These are phyloP conservation scores for Thalassaphorura encarpata DNA, from an alignment of 1,140 invertebrate species.

Conservation along the genomic window DNA sequence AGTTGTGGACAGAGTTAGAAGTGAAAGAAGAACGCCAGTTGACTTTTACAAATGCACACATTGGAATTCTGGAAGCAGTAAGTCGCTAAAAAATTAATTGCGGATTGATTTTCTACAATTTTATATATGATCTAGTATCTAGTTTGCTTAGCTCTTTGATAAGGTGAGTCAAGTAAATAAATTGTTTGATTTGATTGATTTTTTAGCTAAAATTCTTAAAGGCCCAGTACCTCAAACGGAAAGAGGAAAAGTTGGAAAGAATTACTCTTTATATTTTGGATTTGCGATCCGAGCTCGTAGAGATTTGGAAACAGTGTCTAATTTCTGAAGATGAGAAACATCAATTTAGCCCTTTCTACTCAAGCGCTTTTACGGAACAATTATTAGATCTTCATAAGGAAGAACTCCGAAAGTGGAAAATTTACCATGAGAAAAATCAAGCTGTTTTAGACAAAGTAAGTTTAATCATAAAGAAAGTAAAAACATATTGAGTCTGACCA, in stretches of 20 bases:
- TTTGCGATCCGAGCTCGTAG: conserved; percentile 2
- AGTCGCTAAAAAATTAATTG: background rate
- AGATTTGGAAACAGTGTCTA: conserved; percentile 10
- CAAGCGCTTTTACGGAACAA: conserved; percentile 7
- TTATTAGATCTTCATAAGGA: conserved; percentile 7
- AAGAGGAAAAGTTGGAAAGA: conserved; percentile 1
- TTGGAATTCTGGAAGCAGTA: background rate
- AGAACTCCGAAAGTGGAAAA: conserved; percentile 9
- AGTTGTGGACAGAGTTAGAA: background rate
- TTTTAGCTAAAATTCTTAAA: conserved; percentile 6
- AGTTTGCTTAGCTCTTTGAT: no score
- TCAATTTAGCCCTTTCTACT: conserved; percentile 2
- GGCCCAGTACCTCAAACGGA: background rate
- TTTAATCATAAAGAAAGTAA: no score
- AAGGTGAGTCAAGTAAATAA: no score
- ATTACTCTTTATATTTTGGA: background rate
- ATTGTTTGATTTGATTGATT: background rate
- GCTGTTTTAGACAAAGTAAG: conserved; percentile 14
- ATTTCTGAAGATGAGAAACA: conserved; percentile 13
- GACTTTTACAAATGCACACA: conserved; percentile 2
- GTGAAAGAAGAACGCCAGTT: conserved; percentile 4
- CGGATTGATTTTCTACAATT: background rate
- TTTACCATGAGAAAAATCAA: conserved; percentile 17
- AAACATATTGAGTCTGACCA: no score
- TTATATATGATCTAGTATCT: background rate